Evolutionary conservation across 2,888 invertebrate species (phyloP).

Genomic region (Tachystola acroxantha): DNA sequence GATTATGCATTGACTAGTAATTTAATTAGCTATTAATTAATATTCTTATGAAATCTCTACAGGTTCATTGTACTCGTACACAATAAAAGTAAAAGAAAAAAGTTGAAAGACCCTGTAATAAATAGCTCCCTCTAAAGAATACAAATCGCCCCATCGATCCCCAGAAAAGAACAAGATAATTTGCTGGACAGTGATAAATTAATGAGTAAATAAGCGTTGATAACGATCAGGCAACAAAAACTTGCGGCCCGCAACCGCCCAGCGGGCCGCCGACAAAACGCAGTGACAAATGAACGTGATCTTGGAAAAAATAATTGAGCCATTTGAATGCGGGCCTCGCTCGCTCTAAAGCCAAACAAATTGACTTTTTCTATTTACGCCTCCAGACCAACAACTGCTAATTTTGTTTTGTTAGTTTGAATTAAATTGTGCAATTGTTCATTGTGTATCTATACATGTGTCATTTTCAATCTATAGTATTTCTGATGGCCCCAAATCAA

Average conservation of each 20-base stretch:
- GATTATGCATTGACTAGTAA: too few relatives aligned
- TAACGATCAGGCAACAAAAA: conserved; percentile 58
- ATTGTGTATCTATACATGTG: too few relatives aligned
- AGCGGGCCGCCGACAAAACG: conserved; percentile 24
- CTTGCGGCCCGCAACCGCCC: conserved; percentile 25
- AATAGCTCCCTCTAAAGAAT: conserved; percentile 15
- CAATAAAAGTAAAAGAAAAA: too few relatives aligned
- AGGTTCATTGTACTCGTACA: too few relatives aligned
- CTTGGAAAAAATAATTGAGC: conserved; percentile 53
- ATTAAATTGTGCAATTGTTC: too few relatives aligned
- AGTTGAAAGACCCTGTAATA: too few relatives aligned
- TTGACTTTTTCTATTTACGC: conserved; percentile 38
- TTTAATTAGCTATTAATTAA: too few relatives aligned
- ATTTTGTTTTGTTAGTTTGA: neutral
- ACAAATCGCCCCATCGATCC: conserved; percentile 33
- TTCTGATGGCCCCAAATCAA: too few relatives aligned
- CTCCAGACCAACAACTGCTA: neutral
- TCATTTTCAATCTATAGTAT: too few relatives aligned
- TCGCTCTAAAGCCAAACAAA: conserved; percentile 49
- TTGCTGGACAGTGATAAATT: conserved; percentile 66
- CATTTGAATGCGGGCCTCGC: conserved; percentile 48
- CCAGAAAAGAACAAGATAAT: conserved; percentile 44
- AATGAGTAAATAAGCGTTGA: conserved; percentile 67
- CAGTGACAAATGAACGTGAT: conserved; percentile 54
- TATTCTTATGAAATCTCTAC: too few relatives aligned